A percentile compares a stretch with the other conserved stretches of the same genome.
phyloP scores from a whole-genome alignment of 64 coral and sea anemone species.

The Dendronephthya gigantea region DNA sequence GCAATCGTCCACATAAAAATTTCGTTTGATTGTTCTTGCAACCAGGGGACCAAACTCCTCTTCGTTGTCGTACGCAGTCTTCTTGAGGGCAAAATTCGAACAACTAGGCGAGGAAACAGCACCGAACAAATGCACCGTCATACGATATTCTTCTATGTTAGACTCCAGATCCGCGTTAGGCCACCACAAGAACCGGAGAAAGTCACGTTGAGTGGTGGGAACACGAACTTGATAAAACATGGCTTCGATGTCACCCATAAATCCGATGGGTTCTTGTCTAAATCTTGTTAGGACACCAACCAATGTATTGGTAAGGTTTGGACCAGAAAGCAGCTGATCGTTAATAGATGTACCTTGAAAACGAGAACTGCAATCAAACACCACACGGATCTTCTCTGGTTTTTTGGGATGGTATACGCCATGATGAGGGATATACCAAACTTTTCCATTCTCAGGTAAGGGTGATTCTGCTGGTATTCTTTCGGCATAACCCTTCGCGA shows the following conservation, averaged over 20 bases:
- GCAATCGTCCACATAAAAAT: conserved; percentile 31
- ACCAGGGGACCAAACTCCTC: not conserved
- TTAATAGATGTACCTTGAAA: conserved; percentile 10
- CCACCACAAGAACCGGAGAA: too few relatives aligned
- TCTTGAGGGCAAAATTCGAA: conserved; percentile 22
- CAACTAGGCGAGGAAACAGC: too few relatives aligned
- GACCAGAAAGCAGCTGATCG: not conserved
- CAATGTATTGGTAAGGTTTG: conserved; percentile 14
- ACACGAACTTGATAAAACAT: conserved; percentile 28
- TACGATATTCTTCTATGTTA: too few relatives aligned
- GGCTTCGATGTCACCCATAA: conserved; percentile 19
- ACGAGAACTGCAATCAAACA: conserved; percentile 18
- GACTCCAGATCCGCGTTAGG: too few relatives aligned
- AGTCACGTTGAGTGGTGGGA: not conserved
- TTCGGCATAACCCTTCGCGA: conserved; percentile 15
- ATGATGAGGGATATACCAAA: conserved; percentile 24
- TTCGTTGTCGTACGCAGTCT: not conserved
- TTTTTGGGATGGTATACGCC: too few relatives aligned
- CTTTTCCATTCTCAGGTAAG: not conserved
- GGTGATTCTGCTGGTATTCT: not conserved
- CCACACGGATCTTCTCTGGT: too few relatives aligned
- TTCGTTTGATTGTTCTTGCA: not conserved
- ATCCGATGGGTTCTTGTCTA: conserved; percentile 11
- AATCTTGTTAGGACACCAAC: conserved; percentile 18
- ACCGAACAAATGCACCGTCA: too few relatives aligned